Evolutionary conservation across 2,113 vertebrate genomes (phyloP).

Genomic region (Castor canadensis): DNA sequence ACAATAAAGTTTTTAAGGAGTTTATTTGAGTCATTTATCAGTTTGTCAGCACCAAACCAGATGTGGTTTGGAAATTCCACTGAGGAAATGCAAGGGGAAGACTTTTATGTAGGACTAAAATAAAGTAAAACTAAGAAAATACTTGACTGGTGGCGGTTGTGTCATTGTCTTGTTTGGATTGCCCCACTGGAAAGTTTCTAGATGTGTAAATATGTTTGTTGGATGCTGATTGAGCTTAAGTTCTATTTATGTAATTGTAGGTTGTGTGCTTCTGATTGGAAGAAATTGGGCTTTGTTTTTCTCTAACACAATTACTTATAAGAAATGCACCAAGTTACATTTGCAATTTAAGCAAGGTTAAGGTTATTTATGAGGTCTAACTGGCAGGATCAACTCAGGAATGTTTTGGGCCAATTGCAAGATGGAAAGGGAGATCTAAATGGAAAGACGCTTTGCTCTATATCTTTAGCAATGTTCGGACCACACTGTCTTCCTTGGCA

Average conservation of each 20-base stretch:
- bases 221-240: not conserved
- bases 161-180: not conserved
- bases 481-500: not conserved
- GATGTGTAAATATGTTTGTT: not conserved
- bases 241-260: not conserved
- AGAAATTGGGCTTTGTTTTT: not conserved
- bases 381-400: too few relatives aligned
- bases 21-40: not conserved
- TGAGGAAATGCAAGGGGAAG: not conserved
- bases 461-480: not conserved
- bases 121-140: not conserved
- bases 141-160: not conserved
- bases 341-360: not conserved
- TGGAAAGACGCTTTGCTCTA: not conserved
- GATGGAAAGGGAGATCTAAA: too few relatives aligned
- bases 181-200: not conserved
- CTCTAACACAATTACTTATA: not conserved
- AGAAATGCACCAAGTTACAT: not conserved
- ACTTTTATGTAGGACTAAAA: not conserved
- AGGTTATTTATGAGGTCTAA: not conserved
- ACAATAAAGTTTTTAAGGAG: not conserved
- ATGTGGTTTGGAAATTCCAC: not conserved
- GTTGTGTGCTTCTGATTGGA: not conserved
- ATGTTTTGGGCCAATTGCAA: too few relatives aligned
- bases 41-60: not conserved